Conservation (phyloP, 2,113 vertebrate genomes). For the Sander vitreus region DNA sequence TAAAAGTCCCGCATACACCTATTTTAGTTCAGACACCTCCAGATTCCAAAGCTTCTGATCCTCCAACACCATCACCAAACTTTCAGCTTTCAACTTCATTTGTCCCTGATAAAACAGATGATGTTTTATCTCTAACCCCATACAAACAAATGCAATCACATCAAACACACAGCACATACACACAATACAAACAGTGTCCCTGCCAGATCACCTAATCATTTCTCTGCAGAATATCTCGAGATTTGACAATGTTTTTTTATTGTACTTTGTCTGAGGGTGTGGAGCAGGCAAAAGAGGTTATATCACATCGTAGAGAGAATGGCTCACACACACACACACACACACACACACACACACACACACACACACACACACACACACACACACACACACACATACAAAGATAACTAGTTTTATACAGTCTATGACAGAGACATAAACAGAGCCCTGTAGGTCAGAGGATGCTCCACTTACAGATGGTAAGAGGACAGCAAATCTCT, state of each 20-base stretch:
- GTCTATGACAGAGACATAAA: not conserved
- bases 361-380: slow-evolving; percentile 5
- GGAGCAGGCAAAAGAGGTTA: slow-evolving; percentile 49
- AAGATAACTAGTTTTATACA: not conserved
- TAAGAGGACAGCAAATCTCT: slow-evolving; percentile 21
- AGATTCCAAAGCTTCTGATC: slow-evolving; percentile 71
- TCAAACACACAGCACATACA: slow-evolving; percentile 33
- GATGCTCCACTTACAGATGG: slow-evolving; percentile 59
- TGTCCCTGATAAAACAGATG: too few species aligned
- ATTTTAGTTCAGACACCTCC: slow-evolving; percentile 52
- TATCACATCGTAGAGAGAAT: slow-evolving; percentile 42
- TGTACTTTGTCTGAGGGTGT: slow-evolving; percentile 3
- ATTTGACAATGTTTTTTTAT: slow-evolving; percentile 15
- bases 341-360: slow-evolving; percentile 2
- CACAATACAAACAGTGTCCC: slow-evolving; percentile 26
- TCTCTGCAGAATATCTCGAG: slow-evolving; percentile 38
- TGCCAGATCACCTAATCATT: slow-evolving; percentile 37
- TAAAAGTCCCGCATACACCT: slow-evolving; percentile 29
- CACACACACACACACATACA: slow-evolving; percentile 1
- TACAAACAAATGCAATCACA: slow-evolving; percentile 56
- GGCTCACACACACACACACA: slow-evolving; percentile 6
- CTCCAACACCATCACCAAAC: slow-evolving; percentile 71
- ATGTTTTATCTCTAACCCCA: slow-evolving; percentile 65
- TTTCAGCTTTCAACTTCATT: not conserved
- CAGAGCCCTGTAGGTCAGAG: slow-evolving; percentile 15